phyloP scores from a whole-genome alignment of 2,888 invertebrate genomes.

The Apodemia hepburni region DNA sequence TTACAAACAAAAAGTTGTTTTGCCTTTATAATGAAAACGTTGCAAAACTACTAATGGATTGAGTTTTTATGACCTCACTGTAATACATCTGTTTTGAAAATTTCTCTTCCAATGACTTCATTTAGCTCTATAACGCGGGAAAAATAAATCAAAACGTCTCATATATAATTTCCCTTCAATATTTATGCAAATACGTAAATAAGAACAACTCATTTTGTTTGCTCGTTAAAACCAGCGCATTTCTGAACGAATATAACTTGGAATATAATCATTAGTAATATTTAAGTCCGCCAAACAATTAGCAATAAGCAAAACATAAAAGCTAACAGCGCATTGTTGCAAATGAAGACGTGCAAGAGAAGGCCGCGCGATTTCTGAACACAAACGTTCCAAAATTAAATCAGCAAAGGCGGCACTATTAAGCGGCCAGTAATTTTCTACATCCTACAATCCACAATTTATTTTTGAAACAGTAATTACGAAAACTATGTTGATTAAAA shows the following conservation, averaged over 20 bases:
- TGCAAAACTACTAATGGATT: background rate
- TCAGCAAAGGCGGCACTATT: constrained; percentile 1
- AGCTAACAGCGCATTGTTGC: constrained; percentile 53
- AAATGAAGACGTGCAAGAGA: constrained; percentile 43
- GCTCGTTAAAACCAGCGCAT: constrained; percentile 29
- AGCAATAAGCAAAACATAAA: constrained; percentile 47
- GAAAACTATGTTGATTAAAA: too few species aligned
- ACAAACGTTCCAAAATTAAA: constrained; percentile 14
- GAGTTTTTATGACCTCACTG: background rate
- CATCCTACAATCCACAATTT: background rate
- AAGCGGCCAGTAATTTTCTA: background rate
- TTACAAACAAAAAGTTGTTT: too few species aligned
- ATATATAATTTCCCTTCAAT: constrained; percentile 24
- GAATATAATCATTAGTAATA: constrained; percentile 33
- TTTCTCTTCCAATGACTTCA: constrained; percentile 8
- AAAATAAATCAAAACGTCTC: constrained; percentile 17
- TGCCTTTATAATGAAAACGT: too few species aligned
- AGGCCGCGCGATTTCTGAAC: constrained; percentile 23
- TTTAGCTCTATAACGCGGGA: background rate
- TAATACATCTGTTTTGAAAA: background rate
- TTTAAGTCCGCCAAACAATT: constrained; percentile 45
- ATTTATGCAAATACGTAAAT: constrained; percentile 38
- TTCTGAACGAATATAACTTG: constrained; percentile 19
- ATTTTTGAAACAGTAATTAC: too few species aligned
- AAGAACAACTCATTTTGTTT: constrained; percentile 30